phyloP scores from a whole-genome alignment of 2,888 invertebrate genomes.

The Dascillus cervinus region DNA sequence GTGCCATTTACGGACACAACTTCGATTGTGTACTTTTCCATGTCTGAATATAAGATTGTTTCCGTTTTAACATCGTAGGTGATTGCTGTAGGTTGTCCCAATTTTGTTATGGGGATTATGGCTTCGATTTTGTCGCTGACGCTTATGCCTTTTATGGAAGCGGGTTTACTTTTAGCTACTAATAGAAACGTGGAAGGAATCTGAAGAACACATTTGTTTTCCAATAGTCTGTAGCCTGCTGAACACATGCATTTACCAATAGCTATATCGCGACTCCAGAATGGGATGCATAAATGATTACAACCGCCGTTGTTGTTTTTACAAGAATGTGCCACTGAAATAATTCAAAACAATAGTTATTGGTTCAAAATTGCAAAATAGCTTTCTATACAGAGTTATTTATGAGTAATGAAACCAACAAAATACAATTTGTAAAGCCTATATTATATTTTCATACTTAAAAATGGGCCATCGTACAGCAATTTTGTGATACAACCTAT shows the following conservation, averaged over 20 bases:
- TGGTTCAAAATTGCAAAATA: too few species aligned
- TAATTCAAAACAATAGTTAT: constrained; percentile 1
- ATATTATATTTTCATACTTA: too few species aligned
- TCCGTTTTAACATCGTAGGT: constrained; percentile 58
- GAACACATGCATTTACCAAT: constrained; percentile 63
- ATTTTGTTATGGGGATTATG: constrained; percentile 62
- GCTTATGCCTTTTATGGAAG: constrained; percentile 62
- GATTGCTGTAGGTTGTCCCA: constrained; percentile 56
- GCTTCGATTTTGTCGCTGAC: constrained; percentile 46
- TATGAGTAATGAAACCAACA: too few species aligned
- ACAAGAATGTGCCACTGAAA: constrained; percentile 60
- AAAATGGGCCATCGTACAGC: too few species aligned
- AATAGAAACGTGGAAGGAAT: constrained; percentile 57
- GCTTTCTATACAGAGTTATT: too few species aligned
- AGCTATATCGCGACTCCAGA: constrained; percentile 48
- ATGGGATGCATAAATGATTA: constrained; percentile 68
- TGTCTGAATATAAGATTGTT: constrained; percentile 45
- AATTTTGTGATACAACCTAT: too few species aligned
- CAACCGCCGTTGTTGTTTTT: constrained; percentile 60
- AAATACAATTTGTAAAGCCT: too few species aligned
- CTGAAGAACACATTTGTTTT: constrained; percentile 51
- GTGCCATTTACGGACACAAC: constrained; percentile 21
- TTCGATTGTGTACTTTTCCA: constrained; percentile 37
- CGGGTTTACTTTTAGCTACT: constrained; percentile 58
- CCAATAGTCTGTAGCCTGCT: constrained; percentile 59